Base-by-base conservation (phyloP, 2,797 vertebrate genomes). In the Graptemys geographica region DNA sequence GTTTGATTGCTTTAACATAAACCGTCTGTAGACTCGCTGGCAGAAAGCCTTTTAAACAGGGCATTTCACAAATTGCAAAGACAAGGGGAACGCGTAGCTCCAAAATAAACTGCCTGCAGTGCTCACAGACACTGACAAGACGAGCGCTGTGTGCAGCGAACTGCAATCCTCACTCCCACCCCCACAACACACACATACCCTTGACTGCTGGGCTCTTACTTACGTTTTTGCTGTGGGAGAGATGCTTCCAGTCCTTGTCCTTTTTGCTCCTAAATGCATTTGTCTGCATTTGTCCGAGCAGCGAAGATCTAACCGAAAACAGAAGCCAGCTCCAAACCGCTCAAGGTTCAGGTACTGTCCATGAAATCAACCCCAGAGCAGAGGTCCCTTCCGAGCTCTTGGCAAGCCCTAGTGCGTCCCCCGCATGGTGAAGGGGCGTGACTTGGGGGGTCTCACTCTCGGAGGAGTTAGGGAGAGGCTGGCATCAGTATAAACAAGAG, bases 231-330 rank as follows among this genome's bases (percentile, higher is more conserved):
- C 98, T 95, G 98, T 98, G 98, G 98, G 98, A 98, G 98, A 99
- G 99, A 99, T 98, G 98, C 98, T 98, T 99, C 99, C 99, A 99
- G 98, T 99, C 99, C 99, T 99, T 99, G 98, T 99, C 99, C 99
- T 99, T 99, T 99, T 99, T 98, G 99, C 99, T 99, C 99, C 99
- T 99, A 99, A 99, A 99, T 99, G 99, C 99, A 99, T 99, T 99
- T 99, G 99, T 99, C 98, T 99, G 99, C 99, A 99, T 99, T 98
- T 99, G 99, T 99, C 99, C 99, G 97, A 98, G 99, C 99, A 99
- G 99, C 99, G 98, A 98, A 98, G 99, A 97, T 98, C 99, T 98
- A 98, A 98, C 98, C 98, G 99, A 99, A 99, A 99, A 98, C 98
- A 98, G 98, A 99, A 99, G 98, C 98, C 98, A 98, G 94, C 98